Base-by-base conservation (phyloP, 2,113 vertebrate genomes). In the Illadopsis cleaveri region DNA sequence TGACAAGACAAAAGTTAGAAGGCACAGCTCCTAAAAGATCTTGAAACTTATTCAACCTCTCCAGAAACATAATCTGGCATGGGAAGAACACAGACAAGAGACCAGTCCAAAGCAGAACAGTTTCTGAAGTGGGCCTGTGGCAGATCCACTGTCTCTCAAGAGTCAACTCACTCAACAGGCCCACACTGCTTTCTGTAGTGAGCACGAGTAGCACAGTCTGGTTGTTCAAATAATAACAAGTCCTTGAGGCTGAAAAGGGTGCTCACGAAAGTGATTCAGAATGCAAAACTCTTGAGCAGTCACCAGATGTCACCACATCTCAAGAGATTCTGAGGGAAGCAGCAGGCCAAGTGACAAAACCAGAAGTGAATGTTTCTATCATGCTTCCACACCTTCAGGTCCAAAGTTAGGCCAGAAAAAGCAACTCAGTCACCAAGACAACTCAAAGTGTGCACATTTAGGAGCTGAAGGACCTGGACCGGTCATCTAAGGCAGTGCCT, bases 251-350 rank as follows among this genome's bases (percentile, higher is more conserved):
- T 56, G 44, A 48, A 92, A 83, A 82, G 82, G 58, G 37, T 31
- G 37, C 9, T 70, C 84, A 42, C 28, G 9, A 3, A 47, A 53
- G 20, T 10, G 2, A 51, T 28, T 37, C 33, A 62, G n/a, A 30
- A 15, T 68, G 84, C 78, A 88, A 47, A 60, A 62, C 28, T 66
- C 21, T 1, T 17, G 15, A 72, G 64, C 42, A 78, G 61, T 79
- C 89, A 90, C 77, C 86, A 96, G 92, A 60, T 95, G 93, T 73
- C 95, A 89, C 38, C 69, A 70, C 2, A 3, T 50, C 38, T 53
- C 68, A 58, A 42, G 12, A 58, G 40, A 72, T 13, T 42, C 0
- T 0, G 1, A 54, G 14, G 12, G 38, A 92, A 65, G 35, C 3
- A 23, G 56, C 40, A 85, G 31, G 14, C 25, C 30, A 48, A 80